A percentile compares a stretch with the other conserved stretches of the same genome.
Conservation (phyloP, 2,113 vertebrate genomes). For the Ctenodactylus gundi region DNA sequence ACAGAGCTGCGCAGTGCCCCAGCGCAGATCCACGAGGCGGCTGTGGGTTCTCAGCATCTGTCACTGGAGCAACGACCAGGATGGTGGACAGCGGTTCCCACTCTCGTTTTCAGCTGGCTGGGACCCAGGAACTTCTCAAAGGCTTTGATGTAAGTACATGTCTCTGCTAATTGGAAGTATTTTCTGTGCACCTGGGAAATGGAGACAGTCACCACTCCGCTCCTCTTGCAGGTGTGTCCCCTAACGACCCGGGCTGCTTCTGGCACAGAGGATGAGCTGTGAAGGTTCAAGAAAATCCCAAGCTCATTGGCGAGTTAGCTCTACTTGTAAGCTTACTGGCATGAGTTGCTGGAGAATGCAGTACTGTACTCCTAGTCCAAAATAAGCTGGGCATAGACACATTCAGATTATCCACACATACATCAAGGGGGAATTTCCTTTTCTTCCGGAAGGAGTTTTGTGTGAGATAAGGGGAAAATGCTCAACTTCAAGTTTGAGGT, state of each 20-base stretch:
- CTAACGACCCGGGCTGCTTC: not conserved
- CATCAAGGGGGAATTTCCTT: not conserved
- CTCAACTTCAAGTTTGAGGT: conserved; percentile 29
- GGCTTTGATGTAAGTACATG: not conserved
- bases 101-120: not conserved
- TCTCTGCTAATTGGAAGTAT: not conserved
- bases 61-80: not conserved
- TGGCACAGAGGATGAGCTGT: not conserved
- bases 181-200: not conserved
- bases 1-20: not conserved
- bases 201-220: not conserved
- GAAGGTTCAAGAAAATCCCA: not conserved
- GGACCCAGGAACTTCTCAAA: not conserved
- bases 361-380: not conserved
- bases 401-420: not conserved
- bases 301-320: not conserved
- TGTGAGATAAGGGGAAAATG: not conserved
- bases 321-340: not conserved
- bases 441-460: not conserved
- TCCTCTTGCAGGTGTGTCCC: not conserved
- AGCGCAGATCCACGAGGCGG: not conserved
- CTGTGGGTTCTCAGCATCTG: not conserved
- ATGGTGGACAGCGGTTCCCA: not conserved
- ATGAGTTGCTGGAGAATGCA: not conserved
- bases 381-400: not conserved